Evolutionary conservation across 1,140 invertebrate species (phyloP).

Genomic region (Xylocopa sonorina): DNA sequence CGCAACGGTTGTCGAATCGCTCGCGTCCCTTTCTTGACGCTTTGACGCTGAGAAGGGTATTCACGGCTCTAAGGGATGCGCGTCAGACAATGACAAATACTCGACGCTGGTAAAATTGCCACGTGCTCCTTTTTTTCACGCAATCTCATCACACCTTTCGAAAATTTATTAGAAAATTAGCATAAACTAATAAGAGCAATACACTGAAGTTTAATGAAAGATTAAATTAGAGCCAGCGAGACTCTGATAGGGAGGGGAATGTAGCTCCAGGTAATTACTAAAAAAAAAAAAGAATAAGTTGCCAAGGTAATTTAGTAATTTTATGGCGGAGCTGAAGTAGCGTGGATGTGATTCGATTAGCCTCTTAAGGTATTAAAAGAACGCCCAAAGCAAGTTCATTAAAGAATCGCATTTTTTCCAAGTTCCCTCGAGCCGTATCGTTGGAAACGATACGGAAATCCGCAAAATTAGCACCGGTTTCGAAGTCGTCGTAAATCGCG

Average conservation of each 20-base stretch:
- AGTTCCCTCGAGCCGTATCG: background rate
- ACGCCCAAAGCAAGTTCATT: background rate
- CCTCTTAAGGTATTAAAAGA: background rate
- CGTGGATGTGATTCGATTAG: background rate
- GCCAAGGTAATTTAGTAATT: too few relatives aligned
- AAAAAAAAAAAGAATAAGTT: too few relatives aligned
- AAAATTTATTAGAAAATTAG: too few relatives aligned
- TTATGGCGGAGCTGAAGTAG: too few relatives aligned
- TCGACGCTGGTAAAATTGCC: too few relatives aligned
- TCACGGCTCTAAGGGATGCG: background rate
- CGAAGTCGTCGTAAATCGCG: slow-evolving; percentile 28
- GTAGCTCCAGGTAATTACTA: too few relatives aligned
- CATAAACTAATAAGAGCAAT: too few relatives aligned
- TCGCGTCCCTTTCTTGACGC: background rate
- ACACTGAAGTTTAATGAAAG: too few relatives aligned
- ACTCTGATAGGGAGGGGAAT: too few relatives aligned
- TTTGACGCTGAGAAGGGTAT: background rate
- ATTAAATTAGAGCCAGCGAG: too few relatives aligned
- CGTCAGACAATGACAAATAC: background rate
- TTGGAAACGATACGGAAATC: background rate
- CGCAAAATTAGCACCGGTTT: background rate
- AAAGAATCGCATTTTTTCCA: background rate
- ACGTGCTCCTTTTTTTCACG: too few relatives aligned
- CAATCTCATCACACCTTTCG: too few relatives aligned
- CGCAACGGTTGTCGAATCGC: background rate